These are phyloP conservation scores for Phoebastria nigripes DNA, from an alignment of 2,797 vertebrate genomes.

Conservation along the genomic window DNA sequence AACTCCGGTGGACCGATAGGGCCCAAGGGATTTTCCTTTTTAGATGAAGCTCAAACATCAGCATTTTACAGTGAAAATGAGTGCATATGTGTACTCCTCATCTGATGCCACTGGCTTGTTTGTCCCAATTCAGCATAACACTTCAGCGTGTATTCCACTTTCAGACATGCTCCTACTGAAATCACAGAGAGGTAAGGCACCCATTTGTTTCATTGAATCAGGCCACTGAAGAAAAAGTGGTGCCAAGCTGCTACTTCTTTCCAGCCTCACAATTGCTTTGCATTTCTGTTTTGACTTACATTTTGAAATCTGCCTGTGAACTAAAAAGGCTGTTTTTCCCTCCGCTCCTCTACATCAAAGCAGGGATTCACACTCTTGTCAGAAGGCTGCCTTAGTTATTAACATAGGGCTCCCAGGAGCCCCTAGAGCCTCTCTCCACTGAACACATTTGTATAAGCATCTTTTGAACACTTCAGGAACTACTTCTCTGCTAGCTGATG, in stretches of 20 bases:
- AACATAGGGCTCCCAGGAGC: neutral
- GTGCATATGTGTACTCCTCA: neutral
- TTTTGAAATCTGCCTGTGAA: neutral
- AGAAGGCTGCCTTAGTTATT: neutral
- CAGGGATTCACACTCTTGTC: neutral
- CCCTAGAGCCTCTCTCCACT: neutral
- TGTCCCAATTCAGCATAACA: neutral
- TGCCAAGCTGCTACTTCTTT: neutral
- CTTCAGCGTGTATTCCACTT: neutral
- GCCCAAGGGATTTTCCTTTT: neutral
- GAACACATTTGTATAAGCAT: neutral
- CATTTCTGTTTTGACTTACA: neutral
- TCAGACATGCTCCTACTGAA: neutral
- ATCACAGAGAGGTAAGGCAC: neutral
- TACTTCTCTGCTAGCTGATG: neutral
- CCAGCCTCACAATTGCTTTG: neutral
- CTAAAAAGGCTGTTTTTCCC: neutral
- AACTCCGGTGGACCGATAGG: neutral
- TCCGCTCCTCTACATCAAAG: neutral
- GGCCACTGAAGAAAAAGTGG: neutral
- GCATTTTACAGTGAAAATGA: neutral
- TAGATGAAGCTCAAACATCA: neutral
- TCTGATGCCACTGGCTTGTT: neutral
- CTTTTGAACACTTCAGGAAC: neutral
- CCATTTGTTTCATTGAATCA: neutral